phyloP scores from a whole-genome alignment of 1,140 invertebrate genomes.

The Anthonomus grandis region DNA sequence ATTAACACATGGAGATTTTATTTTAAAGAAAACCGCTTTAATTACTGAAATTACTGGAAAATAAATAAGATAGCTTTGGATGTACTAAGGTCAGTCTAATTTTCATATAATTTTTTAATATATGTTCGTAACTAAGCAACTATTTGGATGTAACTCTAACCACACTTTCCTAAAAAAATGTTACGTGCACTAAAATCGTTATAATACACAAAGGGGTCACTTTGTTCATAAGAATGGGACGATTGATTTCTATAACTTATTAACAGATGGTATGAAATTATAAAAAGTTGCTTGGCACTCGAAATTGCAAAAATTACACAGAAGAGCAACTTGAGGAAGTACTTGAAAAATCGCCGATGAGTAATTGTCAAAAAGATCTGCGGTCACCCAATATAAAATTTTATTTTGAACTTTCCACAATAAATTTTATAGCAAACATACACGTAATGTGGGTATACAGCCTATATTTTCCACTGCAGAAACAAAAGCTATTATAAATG shows the following conservation, averaged over 20 bases:
- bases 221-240: background rate
- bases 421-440: background rate
- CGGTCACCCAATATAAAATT: too few relatives aligned
- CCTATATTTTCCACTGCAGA: too few relatives aligned
- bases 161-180: background rate
- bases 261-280: background rate
- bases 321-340: background rate
- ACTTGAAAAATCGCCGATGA: background rate
- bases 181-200: background rate
- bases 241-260: background rate
- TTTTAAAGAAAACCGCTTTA: background rate
- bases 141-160: background rate
- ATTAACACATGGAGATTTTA: background rate
- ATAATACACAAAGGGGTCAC: background rate
- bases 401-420: background rate
- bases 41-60: background rate
- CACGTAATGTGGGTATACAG: background rate
- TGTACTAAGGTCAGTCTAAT: background rate
- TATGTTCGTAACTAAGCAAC: background rate
- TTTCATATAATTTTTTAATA: background rate
- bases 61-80: background rate
- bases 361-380: background rate
- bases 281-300: background rate
- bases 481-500: too few relatives aligned
- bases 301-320: background rate